Evolutionary conservation across 2,888 invertebrate species (phyloP), one percentile per base, ranked within the genome.

Genomic region (Thumatha senex): DNA sequence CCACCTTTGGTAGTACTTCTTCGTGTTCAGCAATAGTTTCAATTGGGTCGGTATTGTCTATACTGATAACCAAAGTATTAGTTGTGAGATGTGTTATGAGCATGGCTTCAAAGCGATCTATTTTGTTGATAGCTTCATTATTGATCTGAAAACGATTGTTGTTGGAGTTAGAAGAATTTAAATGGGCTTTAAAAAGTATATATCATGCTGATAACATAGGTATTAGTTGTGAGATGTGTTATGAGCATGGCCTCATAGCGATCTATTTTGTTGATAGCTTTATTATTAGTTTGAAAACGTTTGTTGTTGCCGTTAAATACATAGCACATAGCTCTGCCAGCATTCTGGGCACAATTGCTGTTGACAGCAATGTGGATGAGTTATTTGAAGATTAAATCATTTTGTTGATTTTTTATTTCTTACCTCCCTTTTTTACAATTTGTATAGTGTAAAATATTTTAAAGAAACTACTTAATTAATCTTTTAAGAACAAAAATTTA

Each of bases 71-170:
- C 0, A 62, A 49, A 0, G 50, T 63, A 2, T 75, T 58, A 30
- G 73, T 61, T 41, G 70, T 55, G 51, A 85, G 43, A 1, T 72
- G 56, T 5, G 86, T 80, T 34, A 61, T 55, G 0, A 83, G 69
- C 14, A 78, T 67, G 40, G 68, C 57, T 1, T 54, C 52, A 2
- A 50, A 40, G 45, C 73, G 72, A 39, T 85, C 76, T 39, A 84
- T 46, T 64, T 82, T 80, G 53, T 82, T 74, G 13, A 88, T 56
- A 8, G 71, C 56, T 71, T 86, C 82, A 48, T 84, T 82, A 0
- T 72, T 69, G 15, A 80, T 73, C 80, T 80, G 58, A 11, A 67
- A 72, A 18, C 18, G 18, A 4, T 24, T 24, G 18, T n/a, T n/a
- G n/a, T n/a, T n/a, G n/a, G n/a, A n/a, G n/a, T n/a, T n/a, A n/a